Evolutionary conservation across 2,113 vertebrate species (phyloP), one percentile per base, ranked within the genome.

Genomic region (Okapia johnstoni): DNA sequence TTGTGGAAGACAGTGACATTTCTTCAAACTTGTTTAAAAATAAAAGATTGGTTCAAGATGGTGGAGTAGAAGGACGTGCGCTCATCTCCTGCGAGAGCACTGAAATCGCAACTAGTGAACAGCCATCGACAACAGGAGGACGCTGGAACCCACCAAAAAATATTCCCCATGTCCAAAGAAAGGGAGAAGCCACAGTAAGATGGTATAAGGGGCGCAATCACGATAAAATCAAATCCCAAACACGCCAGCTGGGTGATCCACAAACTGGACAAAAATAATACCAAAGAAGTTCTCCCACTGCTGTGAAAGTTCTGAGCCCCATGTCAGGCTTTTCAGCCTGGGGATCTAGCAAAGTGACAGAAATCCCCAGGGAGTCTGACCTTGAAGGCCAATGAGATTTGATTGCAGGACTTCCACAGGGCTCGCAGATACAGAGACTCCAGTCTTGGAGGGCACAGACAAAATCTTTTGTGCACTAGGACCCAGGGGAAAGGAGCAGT

Each of bases 191-290:
- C 70, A 73, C 70, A 73, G 0, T 73, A 43, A 73, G 70, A 73
- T 0, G 5, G 36, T 26, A 43, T 21, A 43, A 43, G 36, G 36
- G 21, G 11, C 0, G 0, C 70, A 73, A 43, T 73, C 70, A 43
- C 0, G 2, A 73, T 7, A 73, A 73, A 43, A 73, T 13, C 36
- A 43, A 40, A 70, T n/a, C n/a, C 63, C n/a, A 70, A 70, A 36
- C n/a, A n/a, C 1, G 30, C 61, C 30, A 2, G 30, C 6, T 17
- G 61, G 61, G 61, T 63, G 30, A 63, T 33, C 30, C 28, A 63
- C 30, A 63, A 33, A 33, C 61, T 63, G 61, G 61, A 8, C 14
- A 63, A 33, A 63, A 63, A 7, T 63, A 63, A 63, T 61, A 61
- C 60, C 60, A 61, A 61, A 61, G 60, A 61, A 33, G 17, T 33